Conservation (phyloP, 2,888 invertebrate genomes). For the Polymixis lichenea region DNA sequence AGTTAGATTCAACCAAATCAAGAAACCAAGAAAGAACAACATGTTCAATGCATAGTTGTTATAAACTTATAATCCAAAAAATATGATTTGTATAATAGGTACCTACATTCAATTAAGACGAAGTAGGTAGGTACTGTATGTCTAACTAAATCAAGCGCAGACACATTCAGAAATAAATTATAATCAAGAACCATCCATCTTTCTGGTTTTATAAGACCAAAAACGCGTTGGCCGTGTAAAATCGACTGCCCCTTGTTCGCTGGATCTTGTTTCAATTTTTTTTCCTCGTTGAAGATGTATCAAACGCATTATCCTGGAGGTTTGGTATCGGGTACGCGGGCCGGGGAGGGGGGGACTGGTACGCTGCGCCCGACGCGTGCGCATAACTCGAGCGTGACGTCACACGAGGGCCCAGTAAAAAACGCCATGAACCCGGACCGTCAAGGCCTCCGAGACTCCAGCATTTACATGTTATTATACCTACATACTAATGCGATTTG, state of each 20-base stretch:
- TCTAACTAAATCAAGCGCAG: conserved; percentile 42
- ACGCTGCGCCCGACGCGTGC: conserved; percentile 78
- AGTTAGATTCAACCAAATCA: neutral
- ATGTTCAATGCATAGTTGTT: neutral
- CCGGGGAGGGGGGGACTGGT: conserved; percentile 57
- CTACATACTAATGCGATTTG: conserved; percentile 75
- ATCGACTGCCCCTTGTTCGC: conserved; percentile 82
- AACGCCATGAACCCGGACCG: conserved; percentile 86
- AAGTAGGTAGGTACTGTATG: conserved; percentile 37
- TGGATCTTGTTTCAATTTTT: conserved; percentile 84
- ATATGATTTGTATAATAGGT: conserved; percentile 18
- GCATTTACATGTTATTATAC: conserved; percentile 80
- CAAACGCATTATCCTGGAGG: conserved; percentile 87
- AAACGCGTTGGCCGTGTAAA: conserved; percentile 83
- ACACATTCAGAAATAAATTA: conserved; percentile 70
- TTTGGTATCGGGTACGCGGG: conserved; percentile 79
- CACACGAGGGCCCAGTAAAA: conserved; percentile 84
- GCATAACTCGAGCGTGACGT: conserved; percentile 88
- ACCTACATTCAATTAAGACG: conserved; percentile 53
- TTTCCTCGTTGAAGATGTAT: conserved; percentile 87
- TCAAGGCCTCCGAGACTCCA: conserved; percentile 84
- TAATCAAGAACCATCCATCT: conserved; percentile 78
- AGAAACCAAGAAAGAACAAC: conserved; percentile 24
- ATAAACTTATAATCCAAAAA: conserved; percentile 6
- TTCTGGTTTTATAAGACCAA: conserved; percentile 80